These are phyloP conservation scores for Girardinus metallicus DNA, from an alignment of 2,797 vertebrate genomes.

Conservation along the genomic window DNA sequence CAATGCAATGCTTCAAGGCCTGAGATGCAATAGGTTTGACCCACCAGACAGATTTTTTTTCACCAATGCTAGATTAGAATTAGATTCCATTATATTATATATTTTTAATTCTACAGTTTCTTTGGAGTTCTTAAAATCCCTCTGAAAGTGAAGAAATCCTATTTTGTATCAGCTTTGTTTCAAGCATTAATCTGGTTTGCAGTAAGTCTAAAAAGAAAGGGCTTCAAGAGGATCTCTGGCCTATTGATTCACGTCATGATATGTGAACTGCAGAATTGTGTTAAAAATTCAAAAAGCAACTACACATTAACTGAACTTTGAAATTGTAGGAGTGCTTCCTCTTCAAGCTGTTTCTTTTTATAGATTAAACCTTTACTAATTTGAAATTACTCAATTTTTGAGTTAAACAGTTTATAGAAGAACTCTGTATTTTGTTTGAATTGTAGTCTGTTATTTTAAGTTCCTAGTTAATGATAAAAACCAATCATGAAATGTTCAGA, in stretches of 20 bases:
- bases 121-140: neutral
- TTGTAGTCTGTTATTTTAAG: constrained; percentile 1
- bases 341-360: neutral
- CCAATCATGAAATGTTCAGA: neutral
- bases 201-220: neutral
- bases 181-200: neutral
- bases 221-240: neutral
- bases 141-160: neutral
- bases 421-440: neutral
- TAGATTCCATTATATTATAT: no score
- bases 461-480: neutral
- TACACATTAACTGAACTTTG: neutral
- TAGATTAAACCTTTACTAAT: neutral
- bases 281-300: neutral
- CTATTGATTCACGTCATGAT: neutral
- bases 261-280: neutral
- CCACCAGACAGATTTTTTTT: neutral
- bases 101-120: neutral
- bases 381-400: neutral
- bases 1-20: neutral
- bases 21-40: neutral
- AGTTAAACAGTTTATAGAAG: neutral
- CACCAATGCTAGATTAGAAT: neutral
- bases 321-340: neutral
- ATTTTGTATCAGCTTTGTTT: neutral